Base-by-base conservation (phyloP, 2,113 vertebrate genomes). In the Callithrix jacchus region DNA sequence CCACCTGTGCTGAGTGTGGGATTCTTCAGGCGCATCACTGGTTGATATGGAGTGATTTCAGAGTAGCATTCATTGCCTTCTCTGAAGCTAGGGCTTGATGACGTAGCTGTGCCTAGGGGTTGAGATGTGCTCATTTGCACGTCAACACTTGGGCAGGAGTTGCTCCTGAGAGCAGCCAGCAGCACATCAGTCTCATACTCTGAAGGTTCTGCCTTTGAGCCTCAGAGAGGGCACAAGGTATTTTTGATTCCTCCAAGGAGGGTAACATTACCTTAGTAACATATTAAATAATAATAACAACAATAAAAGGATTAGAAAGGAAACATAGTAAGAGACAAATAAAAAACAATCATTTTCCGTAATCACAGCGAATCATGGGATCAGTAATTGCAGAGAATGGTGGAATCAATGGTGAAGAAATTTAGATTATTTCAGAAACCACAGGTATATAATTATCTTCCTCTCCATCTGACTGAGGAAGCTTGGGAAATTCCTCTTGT, bases 51-150 rank as follows among this genome's bases (percentile, higher is more conserved):
- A 74, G 37, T 18, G 18, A 74, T 64, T 37, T 85, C 80, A 54
- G 56, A 66, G 49, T 17, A 61, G 25, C 30, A 10, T 27, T 35
- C 6, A 13, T 4, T 49, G 2, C 14, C 6, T 25, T 27, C 20
- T 71, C 70, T 47, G 2, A 40, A 25, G 0, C 12, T 42, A 17
- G 18, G 7, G 20, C 17, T 21, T 27, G 16, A 11, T 17, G 1
- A 42, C 5, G 0, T 1, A 0, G 2, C 0, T 2, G 2, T 12
- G 9, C 12, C 21, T 32, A 16, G 12, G 35, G 61, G 70, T 20
- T 56, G 20, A 56, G 54, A 56, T 56, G 18, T 7, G n/a, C 18
- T 0, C 5, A 0, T 21, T 0, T 0, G 54, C 16, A 21, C 0
- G 0, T 0, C 1, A 5, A 0, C 16, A 21, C 20, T 0, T 0